These are phyloP conservation scores for Poeciliopsis turneri DNA, from an alignment of 2,797 vertebrate genomes.

Conservation along the genomic window DNA sequence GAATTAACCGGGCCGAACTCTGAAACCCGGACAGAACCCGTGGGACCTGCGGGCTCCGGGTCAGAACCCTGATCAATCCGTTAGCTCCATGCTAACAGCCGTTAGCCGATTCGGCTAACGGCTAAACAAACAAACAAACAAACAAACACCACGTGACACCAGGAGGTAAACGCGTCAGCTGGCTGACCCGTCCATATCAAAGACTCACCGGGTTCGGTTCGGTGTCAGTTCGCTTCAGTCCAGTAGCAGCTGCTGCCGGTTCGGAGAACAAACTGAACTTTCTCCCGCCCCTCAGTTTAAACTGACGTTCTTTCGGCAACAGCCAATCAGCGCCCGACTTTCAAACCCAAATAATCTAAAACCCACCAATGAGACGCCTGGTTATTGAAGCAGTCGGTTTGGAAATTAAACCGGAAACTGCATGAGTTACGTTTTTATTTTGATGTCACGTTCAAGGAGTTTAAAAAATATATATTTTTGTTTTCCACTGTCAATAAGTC, in stretches of 20 bases:
- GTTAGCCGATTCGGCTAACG: background rate
- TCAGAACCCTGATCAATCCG: background rate
- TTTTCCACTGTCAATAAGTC: background rate
- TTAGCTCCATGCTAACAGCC: constrained; percentile 25
- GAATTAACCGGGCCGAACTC: background rate
- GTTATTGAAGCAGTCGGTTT: constrained; percentile 15
- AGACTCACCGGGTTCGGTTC: constrained; percentile 28
- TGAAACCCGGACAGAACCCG: background rate
- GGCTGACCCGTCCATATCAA: accelerated
- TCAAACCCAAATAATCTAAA: constrained; percentile 55
- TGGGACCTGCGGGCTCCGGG: background rate
- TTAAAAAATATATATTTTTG: background rate
- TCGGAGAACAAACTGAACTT: constrained; percentile 26
- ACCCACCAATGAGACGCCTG: constrained; percentile 37
- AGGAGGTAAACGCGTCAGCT: background rate
- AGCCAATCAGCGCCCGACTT: constrained; percentile 68
- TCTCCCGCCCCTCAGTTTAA: constrained; percentile 82
- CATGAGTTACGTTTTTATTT: background rate
- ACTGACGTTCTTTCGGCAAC: constrained; percentile 7
- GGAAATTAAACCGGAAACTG: background rate
- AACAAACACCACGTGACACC: too few species aligned
- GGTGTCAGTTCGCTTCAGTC: background rate
- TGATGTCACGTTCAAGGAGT: background rate
- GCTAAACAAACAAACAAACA: too few species aligned
- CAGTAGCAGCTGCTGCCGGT: background rate